Evolutionary conservation across 2,113 vertebrate species (phyloP).

Genomic region (Columba livia): DNA sequence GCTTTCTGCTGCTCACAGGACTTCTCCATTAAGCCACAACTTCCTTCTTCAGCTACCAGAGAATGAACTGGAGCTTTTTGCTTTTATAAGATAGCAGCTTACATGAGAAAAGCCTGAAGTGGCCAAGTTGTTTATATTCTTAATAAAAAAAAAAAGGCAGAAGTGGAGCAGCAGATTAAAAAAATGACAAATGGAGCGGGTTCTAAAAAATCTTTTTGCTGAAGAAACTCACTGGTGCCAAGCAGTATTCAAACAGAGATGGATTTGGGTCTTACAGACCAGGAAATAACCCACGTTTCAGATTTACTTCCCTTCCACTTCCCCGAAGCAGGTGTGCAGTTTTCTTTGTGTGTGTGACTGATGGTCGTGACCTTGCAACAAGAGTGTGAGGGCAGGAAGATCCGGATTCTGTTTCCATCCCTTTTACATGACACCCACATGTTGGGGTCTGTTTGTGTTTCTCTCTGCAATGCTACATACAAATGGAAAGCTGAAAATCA

Average conservation of each 20-base stretch:
- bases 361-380: background rate
- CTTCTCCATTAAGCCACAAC: background rate
- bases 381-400: background rate
- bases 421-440: background rate
- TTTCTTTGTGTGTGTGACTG: background rate
- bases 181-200: background rate
- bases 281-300: background rate
- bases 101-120: background rate
- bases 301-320: background rate
- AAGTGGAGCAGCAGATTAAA: background rate
- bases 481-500: background rate
- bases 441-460: rapidly evolving
- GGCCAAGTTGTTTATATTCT: background rate
- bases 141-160: background rate
- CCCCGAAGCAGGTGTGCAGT: background rate
- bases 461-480: background rate
- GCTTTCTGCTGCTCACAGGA: background rate
- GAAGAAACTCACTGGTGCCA: background rate
- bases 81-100: background rate
- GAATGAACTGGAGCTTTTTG: background rate
- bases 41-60: background rate
- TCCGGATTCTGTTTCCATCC: background rate
- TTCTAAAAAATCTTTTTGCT: background rate
- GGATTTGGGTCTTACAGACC: background rate
- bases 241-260: background rate